These are phyloP conservation scores for Amblyteles armatorius DNA, from an alignment of 2,888 invertebrate genomes.

Conservation along the genomic window DNA sequence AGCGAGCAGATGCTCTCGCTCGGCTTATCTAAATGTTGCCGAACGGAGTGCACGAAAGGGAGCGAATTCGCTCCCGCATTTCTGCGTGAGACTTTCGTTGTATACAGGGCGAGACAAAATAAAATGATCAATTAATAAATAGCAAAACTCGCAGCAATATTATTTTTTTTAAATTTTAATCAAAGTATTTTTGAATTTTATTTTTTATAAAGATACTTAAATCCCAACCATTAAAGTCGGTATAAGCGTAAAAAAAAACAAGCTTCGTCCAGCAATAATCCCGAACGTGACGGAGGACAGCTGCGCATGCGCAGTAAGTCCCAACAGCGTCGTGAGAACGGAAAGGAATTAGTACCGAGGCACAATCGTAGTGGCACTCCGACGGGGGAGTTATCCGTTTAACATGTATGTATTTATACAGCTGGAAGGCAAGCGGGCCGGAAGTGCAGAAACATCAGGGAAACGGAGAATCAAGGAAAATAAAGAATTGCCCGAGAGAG, in stretches of 20 bases:
- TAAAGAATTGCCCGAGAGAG: conserved; percentile 7
- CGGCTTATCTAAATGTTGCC: conserved; percentile 58
- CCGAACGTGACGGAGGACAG: background rate
- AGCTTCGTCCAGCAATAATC: conserved; percentile 1
- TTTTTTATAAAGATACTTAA: background rate
- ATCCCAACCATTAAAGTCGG: background rate
- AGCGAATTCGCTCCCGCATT: conserved; percentile 31
- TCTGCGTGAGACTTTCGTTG: background rate
- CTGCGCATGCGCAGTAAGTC: background rate
- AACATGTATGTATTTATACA: conserved; percentile 27
- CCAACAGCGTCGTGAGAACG: conserved; percentile 52
- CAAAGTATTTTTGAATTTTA: background rate
- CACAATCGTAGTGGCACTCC: background rate
- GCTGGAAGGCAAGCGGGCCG: conserved; percentile 28
- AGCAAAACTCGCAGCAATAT: background rate
- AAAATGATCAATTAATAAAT: background rate
- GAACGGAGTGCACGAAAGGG: conserved; percentile 34
- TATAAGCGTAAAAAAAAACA: background rate
- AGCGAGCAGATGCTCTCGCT: conserved; percentile 57
- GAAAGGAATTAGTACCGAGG: conserved; percentile 41
- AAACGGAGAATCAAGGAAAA: background rate
- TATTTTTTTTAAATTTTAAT: background rate
- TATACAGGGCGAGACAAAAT: background rate
- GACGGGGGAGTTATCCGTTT: conserved; percentile 26
- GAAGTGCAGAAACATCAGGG: conserved; percentile 36